A percentile compares a stretch with the other conserved stretches of the same genome.
These are phyloP conservation scores for Parauchenoglanis ngamensis DNA, from an alignment of 2,797 vertebrate species.

Conservation along the genomic window DNA sequence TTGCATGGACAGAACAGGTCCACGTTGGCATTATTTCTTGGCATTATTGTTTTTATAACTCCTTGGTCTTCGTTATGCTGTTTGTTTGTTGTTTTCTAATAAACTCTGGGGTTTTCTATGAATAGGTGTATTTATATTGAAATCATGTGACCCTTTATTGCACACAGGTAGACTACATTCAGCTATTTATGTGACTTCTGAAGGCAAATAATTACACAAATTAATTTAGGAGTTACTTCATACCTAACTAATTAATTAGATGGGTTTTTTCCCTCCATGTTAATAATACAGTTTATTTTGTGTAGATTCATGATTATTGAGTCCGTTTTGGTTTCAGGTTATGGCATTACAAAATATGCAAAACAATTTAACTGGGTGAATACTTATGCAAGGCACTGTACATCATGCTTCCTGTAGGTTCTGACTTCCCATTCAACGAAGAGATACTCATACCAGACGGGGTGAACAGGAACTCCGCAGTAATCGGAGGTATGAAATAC, in stretches of 20 bases:
- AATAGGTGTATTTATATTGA: background rate
- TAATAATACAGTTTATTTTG: background rate
- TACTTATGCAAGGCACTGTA: background rate
- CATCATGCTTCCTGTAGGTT: slow-evolving; percentile 69
- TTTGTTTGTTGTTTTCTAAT: background rate
- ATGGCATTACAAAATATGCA: background rate
- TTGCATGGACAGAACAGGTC: background rate
- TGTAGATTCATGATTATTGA: background rate
- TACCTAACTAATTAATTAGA: background rate
- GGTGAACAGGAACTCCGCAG: slow-evolving; percentile 97
- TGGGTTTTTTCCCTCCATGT: background rate
- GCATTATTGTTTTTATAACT: background rate
- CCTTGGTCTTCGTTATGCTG: background rate
- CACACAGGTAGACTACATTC: background rate
- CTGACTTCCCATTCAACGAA: slow-evolving; percentile 91
- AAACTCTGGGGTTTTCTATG: background rate
- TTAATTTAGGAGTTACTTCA: background rate
- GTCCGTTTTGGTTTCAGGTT: background rate
- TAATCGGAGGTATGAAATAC: slow-evolving; percentile 86
- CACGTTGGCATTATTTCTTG: background rate
- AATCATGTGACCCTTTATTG: background rate
- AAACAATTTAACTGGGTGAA: background rate
- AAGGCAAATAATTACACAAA: background rate
- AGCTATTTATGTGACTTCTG: background rate
- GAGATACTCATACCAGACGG: slow-evolving; percentile 94